Evolutionary conservation across 1,140 invertebrate species (phyloP).

Genomic region (Habropoda laboriosa): DNA sequence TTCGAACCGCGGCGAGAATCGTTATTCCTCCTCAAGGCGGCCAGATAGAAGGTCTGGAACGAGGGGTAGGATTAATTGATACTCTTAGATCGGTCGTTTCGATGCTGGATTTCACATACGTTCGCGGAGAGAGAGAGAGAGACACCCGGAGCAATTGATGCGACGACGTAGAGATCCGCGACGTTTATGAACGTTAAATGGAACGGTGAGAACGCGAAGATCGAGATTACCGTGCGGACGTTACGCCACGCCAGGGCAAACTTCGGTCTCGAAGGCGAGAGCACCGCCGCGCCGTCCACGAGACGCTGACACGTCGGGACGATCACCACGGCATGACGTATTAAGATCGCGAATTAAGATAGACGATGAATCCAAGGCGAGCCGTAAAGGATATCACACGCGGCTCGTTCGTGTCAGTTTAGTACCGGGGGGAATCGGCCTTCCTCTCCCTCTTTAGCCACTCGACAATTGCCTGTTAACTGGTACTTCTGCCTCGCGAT

Average conservation of each 20-base stretch:
- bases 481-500: background rate
- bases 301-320: slow-evolving; percentile 22
- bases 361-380: slow-evolving; percentile 55
- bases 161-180: too few species aligned
- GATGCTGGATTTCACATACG: too few species aligned
- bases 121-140: too few species aligned
- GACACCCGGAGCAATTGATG: background rate
- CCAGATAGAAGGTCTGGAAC: too few species aligned
- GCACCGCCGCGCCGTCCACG: background rate
- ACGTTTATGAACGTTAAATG: background rate
- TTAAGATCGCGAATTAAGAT: slow-evolving; percentile 68
- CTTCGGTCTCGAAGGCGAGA: background rate
- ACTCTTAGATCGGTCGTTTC: too few species aligned
- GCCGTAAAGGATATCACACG: slow-evolving; percentile 66
- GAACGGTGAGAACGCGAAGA: slow-evolving; percentile 19
- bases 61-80: too few species aligned
- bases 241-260: background rate
- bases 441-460: background rate
- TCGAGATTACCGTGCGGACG: background rate
- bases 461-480: slow-evolving; percentile 6
- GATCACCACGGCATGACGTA: slow-evolving; percentile 56
- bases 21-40: too few species aligned
- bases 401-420: slow-evolving; percentile 60
- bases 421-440: slow-evolving; percentile 37
- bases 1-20: too few species aligned